Base-by-base conservation (phyloP, 2,113 vertebrate genomes). In the Anhinga anhinga region DNA sequence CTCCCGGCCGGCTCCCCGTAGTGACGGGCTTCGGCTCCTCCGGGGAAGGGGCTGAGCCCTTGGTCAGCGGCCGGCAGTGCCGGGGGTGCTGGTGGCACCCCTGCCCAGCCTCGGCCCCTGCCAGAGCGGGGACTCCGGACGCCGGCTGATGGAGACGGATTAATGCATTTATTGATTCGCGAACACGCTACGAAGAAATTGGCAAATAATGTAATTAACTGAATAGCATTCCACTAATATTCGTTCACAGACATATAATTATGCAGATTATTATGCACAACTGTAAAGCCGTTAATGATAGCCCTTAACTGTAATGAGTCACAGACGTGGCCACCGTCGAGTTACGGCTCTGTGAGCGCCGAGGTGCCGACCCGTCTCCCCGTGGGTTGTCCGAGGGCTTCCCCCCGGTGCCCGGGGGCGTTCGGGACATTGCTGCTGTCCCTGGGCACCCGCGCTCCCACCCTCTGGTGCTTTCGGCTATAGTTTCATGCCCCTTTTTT, bases 301-400 rank as follows among this genome's bases (percentile, higher is more conserved):
- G 10, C 72, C 53, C 61, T 25, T 26, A 32, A 23, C 15, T 6
- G 74, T 27, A 21, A 3, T 2, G 25, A 40, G 38, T 7, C 56
- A 5, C 49, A 0, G 4, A 11, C 3, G 2, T 8, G 66, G 36
- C 58, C 19, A 2, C 58, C 3, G 15, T 2, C 5, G 17, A 36
- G 34, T 13, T 9, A 27, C 3, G 2, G 66, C 25, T 65, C 44
- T 12, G 27, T 4, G 4, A 19, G 34, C 6, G 5, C 42, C 0
- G 49, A 34, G 36, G 16, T 13, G 36, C 16, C 1, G 2, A 7
- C 21, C 40, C 6, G 25, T 11, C 27, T 27, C 19, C 56, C 15
- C n/a, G n/a, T n/a, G n/a, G n/a, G n/a, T n/a, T n/a, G n/a, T 16
- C 74, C 73, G 7, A 2, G 59, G 26, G 4, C 18, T 40, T 34